Percentiles rank a stretch among this genome's conserved stretches.
Evolutionary conservation across 2,888 invertebrate genomes (phyloP).

Genomic region (Diachrysia chrysitis): DNA sequence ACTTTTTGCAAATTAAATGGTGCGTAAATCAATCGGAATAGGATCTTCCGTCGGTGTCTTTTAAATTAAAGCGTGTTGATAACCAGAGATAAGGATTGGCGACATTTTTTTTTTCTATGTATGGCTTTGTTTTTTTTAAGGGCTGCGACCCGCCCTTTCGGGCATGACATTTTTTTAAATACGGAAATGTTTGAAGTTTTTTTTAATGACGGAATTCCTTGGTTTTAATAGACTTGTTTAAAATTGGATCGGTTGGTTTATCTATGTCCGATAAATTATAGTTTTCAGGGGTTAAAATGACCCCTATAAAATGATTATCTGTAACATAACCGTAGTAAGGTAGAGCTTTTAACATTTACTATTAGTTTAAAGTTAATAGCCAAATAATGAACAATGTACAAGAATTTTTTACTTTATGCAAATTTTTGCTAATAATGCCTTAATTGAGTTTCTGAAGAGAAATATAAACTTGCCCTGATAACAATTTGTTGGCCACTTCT

Average conservation of each 20-base stretch:
- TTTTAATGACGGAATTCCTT: slow-evolving; percentile 21
- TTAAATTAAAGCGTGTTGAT: slow-evolving; percentile 63
- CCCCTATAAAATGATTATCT: slow-evolving; percentile 2
- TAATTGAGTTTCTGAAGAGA: too few relatives aligned
- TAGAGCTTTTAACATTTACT: not conserved
- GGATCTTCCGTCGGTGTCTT: slow-evolving; percentile 44
- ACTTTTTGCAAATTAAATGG: slow-evolving; percentile 67
- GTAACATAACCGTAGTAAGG: not conserved
- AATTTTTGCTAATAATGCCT: too few relatives aligned
- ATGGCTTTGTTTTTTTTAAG: not conserved
- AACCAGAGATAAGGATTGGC: slow-evolving; percentile 71
- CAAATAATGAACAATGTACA: not conserved
- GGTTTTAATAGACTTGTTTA: slow-evolving; percentile 22
- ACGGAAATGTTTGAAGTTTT: slow-evolving; percentile 37
- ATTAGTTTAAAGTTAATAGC: not conserved
- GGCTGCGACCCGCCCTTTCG: slow-evolving; percentile 3
- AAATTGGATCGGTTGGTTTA: slow-evolving; percentile 31
- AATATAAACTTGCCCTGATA: too few relatives aligned
- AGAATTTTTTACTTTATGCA: too few relatives aligned
- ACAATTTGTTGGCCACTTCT: too few relatives aligned
- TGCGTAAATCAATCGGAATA: slow-evolving; percentile 70
- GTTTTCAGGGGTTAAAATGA: slow-evolving; percentile 16
- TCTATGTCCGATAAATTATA: slow-evolving; percentile 22
- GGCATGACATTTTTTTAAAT: slow-evolving; percentile 60
- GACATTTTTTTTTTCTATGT: slow-evolving; percentile 52